Evolutionary conservation across 2,113 vertebrate species (phyloP), one percentile per base, ranked within the genome.

Genomic region (Mesocricetus auratus): DNA sequence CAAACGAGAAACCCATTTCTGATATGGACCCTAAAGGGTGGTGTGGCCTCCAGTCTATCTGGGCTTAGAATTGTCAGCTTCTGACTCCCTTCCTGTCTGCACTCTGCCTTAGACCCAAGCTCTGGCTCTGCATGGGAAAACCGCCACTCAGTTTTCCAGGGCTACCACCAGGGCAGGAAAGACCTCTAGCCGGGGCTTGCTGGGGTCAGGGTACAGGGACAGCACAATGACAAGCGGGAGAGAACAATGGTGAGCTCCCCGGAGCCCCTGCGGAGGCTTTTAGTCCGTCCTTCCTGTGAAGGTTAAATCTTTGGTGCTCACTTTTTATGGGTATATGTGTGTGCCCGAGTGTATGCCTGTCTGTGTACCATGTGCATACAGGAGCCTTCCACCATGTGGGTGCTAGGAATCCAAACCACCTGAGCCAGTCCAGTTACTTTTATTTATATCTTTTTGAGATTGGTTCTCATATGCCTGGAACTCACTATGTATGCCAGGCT

Each of bases 21-120:
- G 60, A 45, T 13, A 50, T 0, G 11, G 66, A 85, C 26, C 24
- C 56, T n/a, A 47, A 4, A 0, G 2, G 39, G 58, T 22, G 36
- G 56, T 64, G 53, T 71, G 69, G 39, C 42, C 33, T 53, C 58
- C 1, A 58, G 36, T 78, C 42, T 36, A 13, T 60, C 71, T 47
- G 31, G 60, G 53, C n/a, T 31, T 10, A 53, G 68, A 29, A 29
- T 13, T 42, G 36, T 16, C 4, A 8, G 7, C 58, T 81, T 77
- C 26, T 53, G 64, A n/a, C 8, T 33, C 82, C 10, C 12, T 21
- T 45, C 7, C 1, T 15, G 33, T 21, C 83, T 42, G 29, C 3
- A 73, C 15, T 31, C 53, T 56, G 53, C 53, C 11, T 56, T 56
- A 56, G 53, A 56, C 21, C 1, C 29, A 21, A 13, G 69, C 4